Percentiles rank a stretch among this genome's conserved stretches.
These are phyloP conservation scores for Rhingia rostrata DNA, from an alignment of 2,888 invertebrate genomes.

Conservation along the genomic window DNA sequence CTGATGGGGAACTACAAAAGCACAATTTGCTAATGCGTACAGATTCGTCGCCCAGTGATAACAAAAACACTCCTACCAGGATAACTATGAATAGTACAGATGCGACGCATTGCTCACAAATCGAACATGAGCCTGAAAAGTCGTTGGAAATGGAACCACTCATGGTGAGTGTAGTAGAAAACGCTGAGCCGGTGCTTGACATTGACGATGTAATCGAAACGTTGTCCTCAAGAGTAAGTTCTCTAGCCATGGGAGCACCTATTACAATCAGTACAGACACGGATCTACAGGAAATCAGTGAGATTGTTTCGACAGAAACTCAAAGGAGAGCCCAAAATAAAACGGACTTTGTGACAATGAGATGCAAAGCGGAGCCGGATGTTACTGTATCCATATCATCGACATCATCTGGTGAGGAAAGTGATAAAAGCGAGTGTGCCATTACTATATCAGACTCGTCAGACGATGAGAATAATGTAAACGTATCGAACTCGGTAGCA, in stretches of 20 bases:
- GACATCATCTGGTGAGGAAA: conserved; percentile 8
- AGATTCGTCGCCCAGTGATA: conserved; percentile 46
- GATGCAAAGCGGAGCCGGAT: conserved; percentile 3
- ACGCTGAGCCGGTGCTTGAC: conserved; percentile 27
- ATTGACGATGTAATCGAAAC: conserved; percentile 74
- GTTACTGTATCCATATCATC: conserved; percentile 72
- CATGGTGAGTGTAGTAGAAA: conserved; percentile 75
- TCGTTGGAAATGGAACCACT: conserved; percentile 79
- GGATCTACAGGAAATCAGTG: conserved; percentile 51
- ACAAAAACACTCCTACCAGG: background rate
- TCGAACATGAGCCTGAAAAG: conserved; percentile 34
- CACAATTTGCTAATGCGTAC: conserved; percentile 75
- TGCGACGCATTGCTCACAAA: conserved; percentile 48
- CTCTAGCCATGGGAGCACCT: conserved; percentile 72
- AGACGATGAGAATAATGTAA: conserved; percentile 24
- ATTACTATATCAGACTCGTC: conserved; percentile 76
- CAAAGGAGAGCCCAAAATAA: conserved; percentile 59
- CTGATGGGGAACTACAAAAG: conserved; percentile 46
- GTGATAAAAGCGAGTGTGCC: conserved; percentile 61
- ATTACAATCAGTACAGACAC: conserved; percentile 31
- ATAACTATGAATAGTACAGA: conserved; percentile 46
- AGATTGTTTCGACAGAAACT: conserved; percentile 73
- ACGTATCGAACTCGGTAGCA: conserved; percentile 21
- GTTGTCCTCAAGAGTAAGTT: conserved; percentile 77
- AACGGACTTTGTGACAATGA: background rate